phyloP scores from a whole-genome alignment of 2,888 invertebrate species.

The Scaeva pyrastri region DNA sequence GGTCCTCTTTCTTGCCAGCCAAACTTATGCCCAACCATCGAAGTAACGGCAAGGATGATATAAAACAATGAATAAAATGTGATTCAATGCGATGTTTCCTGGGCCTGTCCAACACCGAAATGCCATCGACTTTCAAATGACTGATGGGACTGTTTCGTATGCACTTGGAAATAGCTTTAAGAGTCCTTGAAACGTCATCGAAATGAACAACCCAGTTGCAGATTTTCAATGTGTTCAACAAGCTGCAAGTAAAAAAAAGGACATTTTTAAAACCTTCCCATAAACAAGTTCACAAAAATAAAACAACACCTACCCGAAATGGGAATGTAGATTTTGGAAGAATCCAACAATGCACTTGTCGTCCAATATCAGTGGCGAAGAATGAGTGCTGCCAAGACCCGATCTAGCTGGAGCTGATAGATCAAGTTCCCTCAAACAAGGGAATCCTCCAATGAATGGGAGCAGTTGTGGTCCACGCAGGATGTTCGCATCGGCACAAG shows the following conservation, averaged over 20 bases:
- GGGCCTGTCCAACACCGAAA: slow-evolving; percentile 79
- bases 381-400: slow-evolving; percentile 81
- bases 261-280: neutral
- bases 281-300: too few relatives aligned
- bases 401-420: slow-evolving; percentile 84
- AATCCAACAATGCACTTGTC: slow-evolving; percentile 84
- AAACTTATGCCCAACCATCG: slow-evolving; percentile 81
- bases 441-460: slow-evolving; percentile 84
- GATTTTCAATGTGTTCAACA: slow-evolving; percentile 80
- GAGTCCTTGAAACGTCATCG: slow-evolving; percentile 79
- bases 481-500: slow-evolving; percentile 84
- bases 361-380: slow-evolving; percentile 83
- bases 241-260: slow-evolving; percentile 67
- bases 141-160: slow-evolving; percentile 79
- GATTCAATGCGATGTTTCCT: slow-evolving; percentile 79
- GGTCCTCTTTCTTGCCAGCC: slow-evolving; percentile 79
- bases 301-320: slow-evolving; percentile 82
- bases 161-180: slow-evolving; percentile 79
- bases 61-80: slow-evolving; percentile 78
- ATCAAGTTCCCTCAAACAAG: slow-evolving; percentile 84
- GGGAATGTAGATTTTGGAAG: slow-evolving; percentile 83
- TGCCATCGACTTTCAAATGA: slow-evolving; percentile 80
- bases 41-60: slow-evolving; percentile 78
- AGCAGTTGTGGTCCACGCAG: slow-evolving; percentile 84
- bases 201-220: slow-evolving; percentile 81